These are phyloP conservation scores for Oreochromis aureus DNA, from an alignment of 2,113 vertebrate genomes.

Conservation along the genomic window DNA sequence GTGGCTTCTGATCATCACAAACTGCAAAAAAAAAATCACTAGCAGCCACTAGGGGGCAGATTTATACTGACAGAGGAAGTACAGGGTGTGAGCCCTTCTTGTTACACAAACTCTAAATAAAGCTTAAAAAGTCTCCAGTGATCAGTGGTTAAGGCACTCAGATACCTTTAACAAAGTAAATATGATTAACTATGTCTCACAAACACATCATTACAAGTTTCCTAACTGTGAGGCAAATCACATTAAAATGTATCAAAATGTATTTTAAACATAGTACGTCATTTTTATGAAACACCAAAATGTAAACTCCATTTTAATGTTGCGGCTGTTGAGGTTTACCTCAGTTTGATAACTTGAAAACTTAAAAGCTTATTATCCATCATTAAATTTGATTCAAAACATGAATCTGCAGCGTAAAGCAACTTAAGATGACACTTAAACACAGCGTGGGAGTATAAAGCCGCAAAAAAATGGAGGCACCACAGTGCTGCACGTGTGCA, in stretches of 20 bases:
- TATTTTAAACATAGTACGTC: neutral
- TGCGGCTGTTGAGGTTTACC: neutral
- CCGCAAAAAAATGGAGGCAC: neutral
- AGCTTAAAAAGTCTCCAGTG: neutral
- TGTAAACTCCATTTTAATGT: neutral
- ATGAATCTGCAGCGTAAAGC: neutral
- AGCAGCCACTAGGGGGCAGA: constrained; percentile 53
- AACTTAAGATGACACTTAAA: neutral
- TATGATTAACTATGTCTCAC: neutral
- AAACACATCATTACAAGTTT: neutral
- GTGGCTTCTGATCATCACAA: neutral
- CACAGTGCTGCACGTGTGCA: neutral
- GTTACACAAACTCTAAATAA: neutral
- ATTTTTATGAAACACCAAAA: neutral
- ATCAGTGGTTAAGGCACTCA: neutral
- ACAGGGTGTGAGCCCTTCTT: constrained; percentile 13
- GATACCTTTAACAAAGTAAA: neutral
- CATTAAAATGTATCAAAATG: neutral
- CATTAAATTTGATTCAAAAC: neutral
- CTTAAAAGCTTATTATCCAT: neutral
- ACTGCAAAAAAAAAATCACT: neutral
- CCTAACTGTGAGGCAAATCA: neutral
- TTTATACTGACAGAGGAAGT: constrained; percentile 24
- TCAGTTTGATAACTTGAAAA: neutral
- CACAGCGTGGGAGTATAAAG: neutral